Conservation (phyloP, 2,888 invertebrate species). For the Gymnosoma rotundatum region DNA sequence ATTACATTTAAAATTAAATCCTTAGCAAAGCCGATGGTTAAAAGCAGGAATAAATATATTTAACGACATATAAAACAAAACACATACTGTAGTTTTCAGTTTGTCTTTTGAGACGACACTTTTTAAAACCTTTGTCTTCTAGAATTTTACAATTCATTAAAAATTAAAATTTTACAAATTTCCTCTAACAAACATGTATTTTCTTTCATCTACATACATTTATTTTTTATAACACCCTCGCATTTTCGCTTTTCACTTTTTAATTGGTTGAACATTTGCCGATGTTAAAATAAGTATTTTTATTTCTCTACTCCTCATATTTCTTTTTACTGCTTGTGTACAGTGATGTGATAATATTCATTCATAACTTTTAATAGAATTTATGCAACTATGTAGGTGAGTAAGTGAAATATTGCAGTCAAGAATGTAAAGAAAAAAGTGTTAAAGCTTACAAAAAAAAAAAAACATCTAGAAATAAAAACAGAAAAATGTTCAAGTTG, state of each 20-base stretch:
- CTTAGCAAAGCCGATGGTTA: no score
- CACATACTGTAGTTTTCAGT: no score
- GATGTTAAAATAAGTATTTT: slow-evolving; percentile 1
- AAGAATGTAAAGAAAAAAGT: not conserved
- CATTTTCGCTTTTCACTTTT: not conserved
- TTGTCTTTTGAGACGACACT: no score
- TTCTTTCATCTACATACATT: not conserved
- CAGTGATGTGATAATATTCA: slow-evolving; percentile 46
- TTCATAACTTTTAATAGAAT: slow-evolving; percentile 36
- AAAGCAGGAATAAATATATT: no score
- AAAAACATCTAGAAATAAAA: not conserved
- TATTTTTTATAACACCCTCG: not conserved
- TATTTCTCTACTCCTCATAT: not conserved
- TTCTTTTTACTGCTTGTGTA: not conserved
- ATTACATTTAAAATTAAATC: no score
- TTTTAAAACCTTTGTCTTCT: no score
- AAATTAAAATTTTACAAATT: not conserved
- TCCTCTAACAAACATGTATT: slow-evolving; percentile 22
- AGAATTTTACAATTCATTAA: no score
- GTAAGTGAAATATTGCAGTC: not conserved
- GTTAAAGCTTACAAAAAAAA: no score
- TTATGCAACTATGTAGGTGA: slow-evolving; percentile 15
- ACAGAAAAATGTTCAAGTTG: not conserved
- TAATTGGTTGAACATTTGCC: slow-evolving; percentile 31
- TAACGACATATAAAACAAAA: no score